Evolutionary conservation across 1,140 invertebrate genomes (phyloP), one percentile per base, ranked within the genome.

Genomic region (Atta texana): DNA sequence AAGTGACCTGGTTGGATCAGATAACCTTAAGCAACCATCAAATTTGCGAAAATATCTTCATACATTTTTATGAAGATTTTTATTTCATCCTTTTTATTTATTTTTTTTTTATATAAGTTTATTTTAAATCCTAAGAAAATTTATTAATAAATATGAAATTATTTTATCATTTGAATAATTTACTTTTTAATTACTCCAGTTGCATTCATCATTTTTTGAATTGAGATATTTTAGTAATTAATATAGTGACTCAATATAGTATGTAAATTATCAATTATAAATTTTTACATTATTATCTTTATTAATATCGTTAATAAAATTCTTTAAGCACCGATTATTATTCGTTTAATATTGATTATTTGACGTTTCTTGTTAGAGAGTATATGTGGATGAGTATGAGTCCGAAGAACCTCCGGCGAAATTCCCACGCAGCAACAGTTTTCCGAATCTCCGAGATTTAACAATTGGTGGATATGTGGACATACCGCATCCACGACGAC

Each of bases 361-460:
- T n/a, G n/a, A n/a, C n/a, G n/a, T n/a, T 28, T 59, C 61, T 31
- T 63, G 66, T 89, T 85, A 95, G 95, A 92, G 94, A 39, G 87
- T 95, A 18, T 95, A 95, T 63, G 92, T 95, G 0, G 94, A 95
- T 57, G 93, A 95, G 31, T 94, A 92, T 44, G 92, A 94, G 8
- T 91, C 93, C 39, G 94, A 95, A 1, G 77, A 92, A 55, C 94
- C 94, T 53, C 85, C 92, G 2, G 81, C 91, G 0, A 93, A 93
- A 21, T 93, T 94, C 49, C 87, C 92, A 0, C 92, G 94, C 7
- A 95, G 95, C 74, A 95, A 90, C 75, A 95, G 95, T 31, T 95
- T 95, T 51, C 95, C 95, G 0, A 92, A 95, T 90, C 91, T 95
- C 12, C 92, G 95, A 2, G 90, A 92, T 10, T 88, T 95, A 5